Conservation (phyloP, 2,888 invertebrate species). For the Agrilus biguttatus region DNA sequence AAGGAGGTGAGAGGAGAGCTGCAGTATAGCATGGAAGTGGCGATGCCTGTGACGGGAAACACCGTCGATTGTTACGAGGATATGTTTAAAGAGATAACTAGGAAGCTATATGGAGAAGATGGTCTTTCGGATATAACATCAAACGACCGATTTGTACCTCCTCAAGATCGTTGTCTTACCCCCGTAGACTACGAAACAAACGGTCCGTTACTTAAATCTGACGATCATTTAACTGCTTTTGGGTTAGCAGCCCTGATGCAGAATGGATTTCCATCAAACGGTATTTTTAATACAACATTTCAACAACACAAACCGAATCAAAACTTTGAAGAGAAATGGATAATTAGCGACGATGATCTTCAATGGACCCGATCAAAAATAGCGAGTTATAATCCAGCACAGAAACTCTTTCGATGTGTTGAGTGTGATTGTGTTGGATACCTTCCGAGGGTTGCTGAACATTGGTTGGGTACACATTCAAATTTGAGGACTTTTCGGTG, state of each 20-base stretch:
- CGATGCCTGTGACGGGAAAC: slow-evolving; percentile 43
- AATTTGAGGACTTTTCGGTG: slow-evolving; percentile 48
- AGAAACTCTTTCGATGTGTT: slow-evolving; percentile 59
- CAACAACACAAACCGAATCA: slow-evolving; percentile 26
- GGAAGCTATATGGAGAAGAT: slow-evolving; percentile 82
- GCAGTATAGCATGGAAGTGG: slow-evolving; percentile 28
- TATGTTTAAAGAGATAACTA: slow-evolving; percentile 84
- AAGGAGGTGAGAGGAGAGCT: slow-evolving; percentile 1
- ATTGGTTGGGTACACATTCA: slow-evolving; percentile 63
- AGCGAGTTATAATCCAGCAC: slow-evolving; percentile 63
- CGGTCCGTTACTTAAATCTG: slow-evolving; percentile 42
- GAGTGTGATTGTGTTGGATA: slow-evolving; percentile 67
- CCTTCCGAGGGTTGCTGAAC: slow-evolving; percentile 57
- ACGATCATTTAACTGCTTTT: slow-evolving; percentile 58
- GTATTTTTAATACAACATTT: slow-evolving; percentile 47
- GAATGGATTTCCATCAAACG: slow-evolving; percentile 53
- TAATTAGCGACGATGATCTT: slow-evolving; percentile 54
- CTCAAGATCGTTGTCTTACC: slow-evolving; percentile 26
- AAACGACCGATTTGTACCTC: slow-evolving; percentile 22
- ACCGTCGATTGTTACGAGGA: slow-evolving; percentile 63
- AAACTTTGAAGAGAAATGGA: slow-evolving; percentile 39
- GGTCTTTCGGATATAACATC: slow-evolving; percentile 29
- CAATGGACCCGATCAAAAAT: slow-evolving; percentile 68
- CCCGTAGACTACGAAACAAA: slow-evolving; percentile 36
- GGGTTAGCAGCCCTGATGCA: slow-evolving; percentile 65